Conservation (phyloP, 2,797 vertebrate genomes). For the Acrossocheilus wenchowensis region DNA sequence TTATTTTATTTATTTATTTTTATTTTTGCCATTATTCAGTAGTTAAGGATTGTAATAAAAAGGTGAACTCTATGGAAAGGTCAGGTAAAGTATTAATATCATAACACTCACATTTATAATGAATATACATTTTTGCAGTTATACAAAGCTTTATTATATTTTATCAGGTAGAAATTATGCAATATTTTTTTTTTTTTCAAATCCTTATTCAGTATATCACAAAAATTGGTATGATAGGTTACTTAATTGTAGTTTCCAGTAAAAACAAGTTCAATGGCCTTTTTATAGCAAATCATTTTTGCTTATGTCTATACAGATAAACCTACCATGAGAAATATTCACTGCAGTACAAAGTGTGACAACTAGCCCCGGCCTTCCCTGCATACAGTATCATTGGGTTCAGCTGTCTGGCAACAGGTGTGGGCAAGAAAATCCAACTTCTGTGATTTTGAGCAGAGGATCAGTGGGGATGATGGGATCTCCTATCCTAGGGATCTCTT, state of each 20-base stretch:
- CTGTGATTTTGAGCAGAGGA: constrained; percentile 12
- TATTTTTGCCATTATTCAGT: too few relatives aligned
- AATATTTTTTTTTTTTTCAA: neutral
- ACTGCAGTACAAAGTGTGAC: constrained; percentile 16
- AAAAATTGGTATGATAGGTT: neutral
- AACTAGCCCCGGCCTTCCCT: constrained; percentile 11
- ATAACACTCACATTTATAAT: neutral
- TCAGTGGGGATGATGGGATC: constrained; percentile 42
- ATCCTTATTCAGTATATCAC: neutral
- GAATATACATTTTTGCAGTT: neutral
- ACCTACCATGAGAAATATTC: neutral
- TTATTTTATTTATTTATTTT: too few relatives aligned
- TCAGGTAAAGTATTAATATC: neutral
- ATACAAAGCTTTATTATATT: neutral
- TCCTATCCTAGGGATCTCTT: constrained; percentile 37
- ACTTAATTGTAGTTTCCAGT: neutral
- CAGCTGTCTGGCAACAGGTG: constrained; percentile 53
- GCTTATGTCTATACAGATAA: neutral
- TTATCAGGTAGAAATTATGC: neutral
- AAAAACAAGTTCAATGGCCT: neutral
- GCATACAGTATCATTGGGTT: neutral
- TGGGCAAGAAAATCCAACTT: constrained; percentile 34
- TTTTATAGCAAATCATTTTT: neutral
- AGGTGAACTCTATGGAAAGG: neutral
- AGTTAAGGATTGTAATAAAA: neutral